A percentile compares a stretch with the other conserved stretches of the same genome.
phyloP scores from a whole-genome alignment of 2,113 vertebrate species.

The Megalops atlanticus region DNA sequence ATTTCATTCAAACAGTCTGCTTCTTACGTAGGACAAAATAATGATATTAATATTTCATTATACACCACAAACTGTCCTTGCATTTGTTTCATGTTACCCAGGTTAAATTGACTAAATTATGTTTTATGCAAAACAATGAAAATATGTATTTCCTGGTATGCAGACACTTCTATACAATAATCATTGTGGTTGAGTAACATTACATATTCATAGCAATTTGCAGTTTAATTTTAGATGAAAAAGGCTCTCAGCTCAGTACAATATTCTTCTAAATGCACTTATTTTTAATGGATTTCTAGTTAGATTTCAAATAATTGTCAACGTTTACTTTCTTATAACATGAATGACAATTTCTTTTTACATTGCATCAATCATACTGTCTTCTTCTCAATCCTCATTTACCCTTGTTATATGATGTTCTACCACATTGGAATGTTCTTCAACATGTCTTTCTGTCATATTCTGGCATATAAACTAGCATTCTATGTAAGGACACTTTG shows the following conservation, averaged over 20 bases:
- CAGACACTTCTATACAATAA: background rate
- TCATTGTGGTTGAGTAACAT: background rate
- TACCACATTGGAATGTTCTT: background rate
- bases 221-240: slow-evolving; percentile 9
- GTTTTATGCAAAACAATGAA: slow-evolving; percentile 2
- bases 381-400: background rate
- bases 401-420: background rate
- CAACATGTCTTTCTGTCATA: background rate
- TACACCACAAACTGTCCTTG: background rate
- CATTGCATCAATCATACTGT: background rate
- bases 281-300: background rate
- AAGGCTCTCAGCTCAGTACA: background rate
- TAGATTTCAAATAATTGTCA: background rate
- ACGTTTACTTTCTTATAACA: background rate
- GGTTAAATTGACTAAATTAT: background rate
- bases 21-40: background rate
- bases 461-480: too few species aligned
- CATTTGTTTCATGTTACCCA: background rate
- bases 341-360: background rate
- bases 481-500: too few species aligned
- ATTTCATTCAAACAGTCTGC: background rate
- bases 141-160: background rate
- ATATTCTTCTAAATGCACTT: background rate
- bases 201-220: slow-evolving; percentile 21
- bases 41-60: background rate